These are phyloP conservation scores for Trachymyrmex cornetzi DNA, from an alignment of 1,140 invertebrate genomes.

Conservation along the genomic window DNA sequence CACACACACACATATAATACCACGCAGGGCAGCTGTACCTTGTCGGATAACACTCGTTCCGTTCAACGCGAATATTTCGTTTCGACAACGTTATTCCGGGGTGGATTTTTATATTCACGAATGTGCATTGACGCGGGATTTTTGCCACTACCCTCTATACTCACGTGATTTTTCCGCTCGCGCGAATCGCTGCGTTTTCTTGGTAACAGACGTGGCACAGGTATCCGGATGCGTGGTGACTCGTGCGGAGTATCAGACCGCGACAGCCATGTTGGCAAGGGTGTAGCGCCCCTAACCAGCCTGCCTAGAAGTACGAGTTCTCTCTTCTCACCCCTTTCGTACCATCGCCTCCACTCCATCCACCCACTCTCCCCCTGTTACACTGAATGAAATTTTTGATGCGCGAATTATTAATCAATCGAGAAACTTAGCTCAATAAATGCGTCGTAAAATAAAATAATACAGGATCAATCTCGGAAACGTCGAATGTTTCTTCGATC, in stretches of 20 bases:
- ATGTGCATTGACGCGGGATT: not conserved
- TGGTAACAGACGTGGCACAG: constrained; percentile 34
- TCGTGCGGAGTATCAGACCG: constrained; percentile 70
- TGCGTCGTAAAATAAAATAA: not conserved
- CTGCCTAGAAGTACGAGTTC: constrained; percentile 53
- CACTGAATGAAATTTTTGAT: constrained; percentile 46
- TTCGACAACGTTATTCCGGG: not conserved
- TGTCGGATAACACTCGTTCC: constrained; percentile 5
- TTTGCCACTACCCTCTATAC: constrained; percentile 18
- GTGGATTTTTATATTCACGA: not conserved
- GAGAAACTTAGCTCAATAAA: constrained; percentile 7
- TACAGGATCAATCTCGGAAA: not conserved
- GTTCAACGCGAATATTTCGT: constrained; percentile 16
- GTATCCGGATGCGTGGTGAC: constrained; percentile 60
- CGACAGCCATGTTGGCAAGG: constrained; percentile 76
- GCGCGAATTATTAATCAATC: constrained; percentile 40
- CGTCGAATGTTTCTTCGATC: not conserved
- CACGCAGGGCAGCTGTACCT: constrained; percentile 29
- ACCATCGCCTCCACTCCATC: constrained; percentile 51
- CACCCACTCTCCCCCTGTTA: constrained; percentile 22
- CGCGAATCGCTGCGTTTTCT: not conserved
- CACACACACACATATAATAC: no score
- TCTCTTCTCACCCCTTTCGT: constrained; percentile 55
- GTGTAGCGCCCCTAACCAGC: constrained; percentile 73
- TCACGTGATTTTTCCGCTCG: constrained; percentile 55